A percentile compares a stretch with the other conserved stretches of the same genome.
Evolutionary conservation across 1,140 invertebrate species (phyloP).

Genomic region (Potamilus streckersoni): DNA sequence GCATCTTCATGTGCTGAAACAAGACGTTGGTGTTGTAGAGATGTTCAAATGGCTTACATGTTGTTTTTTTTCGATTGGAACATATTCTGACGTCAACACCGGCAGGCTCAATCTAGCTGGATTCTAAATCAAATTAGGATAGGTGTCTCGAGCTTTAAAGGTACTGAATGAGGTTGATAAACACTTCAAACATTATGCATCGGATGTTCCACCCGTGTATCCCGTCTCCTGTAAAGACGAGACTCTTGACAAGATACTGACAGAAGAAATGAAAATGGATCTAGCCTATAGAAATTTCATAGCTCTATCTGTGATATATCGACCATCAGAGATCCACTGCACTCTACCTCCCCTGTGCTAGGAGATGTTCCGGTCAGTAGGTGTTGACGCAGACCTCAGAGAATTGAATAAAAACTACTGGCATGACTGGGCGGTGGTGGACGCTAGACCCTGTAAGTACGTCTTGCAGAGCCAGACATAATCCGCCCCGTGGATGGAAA

Average conservation of each 20-base stretch:
- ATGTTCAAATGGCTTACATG: no score
- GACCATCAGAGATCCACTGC: not conserved
- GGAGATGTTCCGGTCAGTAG: not conserved
- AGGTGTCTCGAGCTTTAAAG: not conserved
- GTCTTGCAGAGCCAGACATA: not conserved
- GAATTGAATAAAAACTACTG: not conserved
- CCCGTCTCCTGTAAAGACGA: no score
- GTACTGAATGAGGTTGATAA: not conserved
- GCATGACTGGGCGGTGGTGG: slow-evolving; percentile 3
- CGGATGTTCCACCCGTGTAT: not conserved
- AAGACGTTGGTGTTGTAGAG: no score
- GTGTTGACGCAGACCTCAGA: not conserved
- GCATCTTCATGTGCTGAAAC: no score
- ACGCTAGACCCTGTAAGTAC: not conserved
- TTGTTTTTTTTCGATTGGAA: no score
- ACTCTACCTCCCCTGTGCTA: not conserved
- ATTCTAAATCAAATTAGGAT: not conserved
- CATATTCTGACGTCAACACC: no score
- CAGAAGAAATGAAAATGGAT: no score
- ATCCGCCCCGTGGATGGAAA: not conserved
- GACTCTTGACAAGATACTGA: not conserved
- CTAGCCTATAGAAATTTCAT: not conserved
- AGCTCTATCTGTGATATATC: not conserved
- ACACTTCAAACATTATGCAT: not conserved
- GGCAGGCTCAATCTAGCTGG: not conserved